A percentile compares a stretch with the other conserved stretches of the same genome.
phyloP scores from a whole-genome alignment of 2,888 invertebrate species.

The Teleiodes luculella region DNA sequence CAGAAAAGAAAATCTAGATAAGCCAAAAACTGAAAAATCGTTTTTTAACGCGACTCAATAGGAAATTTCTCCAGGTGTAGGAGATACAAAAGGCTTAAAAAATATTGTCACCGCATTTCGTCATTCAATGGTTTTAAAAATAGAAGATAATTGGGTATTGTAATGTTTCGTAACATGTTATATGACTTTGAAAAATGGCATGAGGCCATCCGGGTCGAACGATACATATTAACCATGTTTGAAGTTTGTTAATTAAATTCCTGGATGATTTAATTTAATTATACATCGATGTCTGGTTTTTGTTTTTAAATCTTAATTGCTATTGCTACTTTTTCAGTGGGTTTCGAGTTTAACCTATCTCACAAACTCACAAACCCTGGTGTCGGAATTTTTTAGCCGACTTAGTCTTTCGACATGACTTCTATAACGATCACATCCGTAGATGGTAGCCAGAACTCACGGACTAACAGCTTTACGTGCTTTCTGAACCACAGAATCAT shows the following conservation, averaged over 20 bases:
- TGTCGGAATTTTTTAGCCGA: too few species aligned
- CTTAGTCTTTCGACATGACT: too few species aligned
- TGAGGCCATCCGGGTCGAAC: neutral
- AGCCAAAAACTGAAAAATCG: slow-evolving; percentile 29
- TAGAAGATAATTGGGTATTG: neutral
- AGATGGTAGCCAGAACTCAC: too few species aligned
- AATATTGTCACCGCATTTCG: neutral
- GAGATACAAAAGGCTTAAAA: slow-evolving; percentile 8
- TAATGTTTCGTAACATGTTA: neutral
- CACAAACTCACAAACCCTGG: too few species aligned
- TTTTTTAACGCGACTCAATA: slow-evolving; percentile 7
- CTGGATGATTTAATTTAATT: too few species aligned
- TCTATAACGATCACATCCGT: too few species aligned
- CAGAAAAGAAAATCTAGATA: slow-evolving; percentile 38
- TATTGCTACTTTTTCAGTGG: too few species aligned
- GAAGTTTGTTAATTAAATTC: neutral
- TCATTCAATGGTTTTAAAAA: neutral
- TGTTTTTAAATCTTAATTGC: too few species aligned
- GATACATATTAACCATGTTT: neutral
- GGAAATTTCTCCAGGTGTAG: slow-evolving; percentile 11
- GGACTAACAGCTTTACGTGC: too few species aligned
- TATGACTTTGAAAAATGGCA: neutral
- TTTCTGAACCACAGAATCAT: too few species aligned
- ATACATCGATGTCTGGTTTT: too few species aligned
- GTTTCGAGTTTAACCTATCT: too few species aligned